Conservation (phyloP, 1,140 invertebrate genomes). For the Habropoda laboriosa region DNA sequence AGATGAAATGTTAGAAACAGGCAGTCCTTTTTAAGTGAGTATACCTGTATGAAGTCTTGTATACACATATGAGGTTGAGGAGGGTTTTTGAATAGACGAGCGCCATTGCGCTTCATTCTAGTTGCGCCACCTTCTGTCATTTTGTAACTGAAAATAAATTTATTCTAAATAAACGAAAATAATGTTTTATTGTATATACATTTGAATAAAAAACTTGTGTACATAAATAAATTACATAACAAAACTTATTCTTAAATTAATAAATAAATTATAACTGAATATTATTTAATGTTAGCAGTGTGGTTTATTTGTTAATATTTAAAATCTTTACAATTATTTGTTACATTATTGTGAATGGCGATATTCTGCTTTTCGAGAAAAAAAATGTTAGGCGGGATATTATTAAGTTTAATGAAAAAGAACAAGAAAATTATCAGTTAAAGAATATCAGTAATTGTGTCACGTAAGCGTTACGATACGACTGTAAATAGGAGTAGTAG, state of each 20-base stretch:
- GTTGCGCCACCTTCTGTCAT: constrained; percentile 73
- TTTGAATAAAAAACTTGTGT: not conserved
- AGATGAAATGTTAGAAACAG: not conserved
- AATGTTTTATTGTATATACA: too few relatives aligned
- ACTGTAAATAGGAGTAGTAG: constrained; percentile 12
- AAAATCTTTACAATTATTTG: not conserved
- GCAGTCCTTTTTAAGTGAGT: constrained; percentile 2
- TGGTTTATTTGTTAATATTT: too few relatives aligned
- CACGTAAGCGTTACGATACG: constrained; percentile 12
- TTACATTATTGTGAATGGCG: not conserved
- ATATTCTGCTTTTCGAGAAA: not conserved
- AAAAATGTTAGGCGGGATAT: not conserved
- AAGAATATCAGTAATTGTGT: constrained; percentile 9
- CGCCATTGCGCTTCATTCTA: constrained; percentile 74
- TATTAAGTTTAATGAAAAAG: not conserved
- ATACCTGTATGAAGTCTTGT: constrained; percentile 84
- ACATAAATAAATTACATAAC: not conserved
- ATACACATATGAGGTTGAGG: constrained; percentile 90
- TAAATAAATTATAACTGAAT: not conserved
- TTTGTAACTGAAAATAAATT: constrained; percentile 61
- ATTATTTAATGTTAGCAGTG: not conserved
- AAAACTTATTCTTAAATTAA: too few relatives aligned
- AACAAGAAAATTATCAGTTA: not conserved
- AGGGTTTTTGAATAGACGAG: constrained; percentile 86
- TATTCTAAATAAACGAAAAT: not conserved